Percentiles rank a stretch among this genome's conserved stretches.
Evolutionary conservation across 2,888 invertebrate genomes (phyloP).

Genomic region (Selenia dentaria): DNA sequence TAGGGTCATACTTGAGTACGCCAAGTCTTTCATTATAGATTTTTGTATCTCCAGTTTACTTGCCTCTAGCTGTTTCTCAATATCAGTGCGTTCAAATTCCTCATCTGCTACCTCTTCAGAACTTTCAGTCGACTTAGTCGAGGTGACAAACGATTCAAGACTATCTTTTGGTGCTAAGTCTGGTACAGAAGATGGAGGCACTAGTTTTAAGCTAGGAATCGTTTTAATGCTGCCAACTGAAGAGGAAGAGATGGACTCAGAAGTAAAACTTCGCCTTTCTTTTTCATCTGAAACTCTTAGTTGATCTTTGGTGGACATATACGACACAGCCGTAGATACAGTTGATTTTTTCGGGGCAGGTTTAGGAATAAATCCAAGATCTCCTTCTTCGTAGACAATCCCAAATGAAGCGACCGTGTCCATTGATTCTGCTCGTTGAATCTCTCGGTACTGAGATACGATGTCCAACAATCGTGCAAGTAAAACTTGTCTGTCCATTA

Average conservation of each 20-base stretch:
- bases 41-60: constrained; percentile 70
- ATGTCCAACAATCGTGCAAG: constrained; percentile 84
- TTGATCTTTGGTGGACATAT: constrained; percentile 38
- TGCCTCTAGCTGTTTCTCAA: constrained; percentile 54
- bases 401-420: constrained; percentile 77
- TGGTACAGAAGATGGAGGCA: constrained; percentile 48
- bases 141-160: constrained; percentile 63
- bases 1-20: constrained; percentile 52
- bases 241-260: constrained; percentile 43
- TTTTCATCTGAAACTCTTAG: constrained; percentile 36
- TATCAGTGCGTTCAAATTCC: constrained; percentile 42
- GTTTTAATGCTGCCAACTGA: constrained; percentile 63
- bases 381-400: constrained; percentile 86
- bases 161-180: constrained; percentile 56
- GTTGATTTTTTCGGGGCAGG: constrained; percentile 48
- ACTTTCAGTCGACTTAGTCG: constrained; percentile 52
- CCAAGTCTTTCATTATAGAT: constrained; percentile 70
- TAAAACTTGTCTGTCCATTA: constrained; percentile 74
- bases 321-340: constrained; percentile 34
- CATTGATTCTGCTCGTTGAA: constrained; percentile 63
- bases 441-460: constrained; percentile 70
- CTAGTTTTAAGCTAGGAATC: constrained; percentile 61
- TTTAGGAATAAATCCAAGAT: constrained; percentile 87
- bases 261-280: constrained; percentile 37
- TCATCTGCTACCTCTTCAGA: constrained; percentile 39